Evolutionary conservation across 2,797 vertebrate species (phyloP).

Genomic region (Enteromius unitaeniatus): DNA sequence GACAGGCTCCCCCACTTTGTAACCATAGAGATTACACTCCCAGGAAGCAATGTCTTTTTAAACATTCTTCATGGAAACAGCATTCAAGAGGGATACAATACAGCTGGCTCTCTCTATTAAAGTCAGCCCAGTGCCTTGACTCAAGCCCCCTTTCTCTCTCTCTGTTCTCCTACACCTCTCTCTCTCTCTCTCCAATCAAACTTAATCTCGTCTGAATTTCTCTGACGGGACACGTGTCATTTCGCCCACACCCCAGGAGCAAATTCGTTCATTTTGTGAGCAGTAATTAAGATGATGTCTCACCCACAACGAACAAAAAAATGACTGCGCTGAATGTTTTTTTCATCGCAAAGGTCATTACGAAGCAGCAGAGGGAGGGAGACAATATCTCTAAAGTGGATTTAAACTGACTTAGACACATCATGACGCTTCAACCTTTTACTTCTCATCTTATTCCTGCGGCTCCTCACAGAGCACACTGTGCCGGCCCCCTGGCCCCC

Average conservation of each 20-base stretch:
- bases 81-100: constrained; percentile 66
- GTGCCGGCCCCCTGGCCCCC: constrained; percentile 32
- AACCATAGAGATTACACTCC: constrained; percentile 66
- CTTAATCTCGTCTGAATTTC: constrained; percentile 52
- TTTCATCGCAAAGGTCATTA: constrained; percentile 1
- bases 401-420: constrained; percentile 43
- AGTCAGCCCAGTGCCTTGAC: constrained; percentile 42
- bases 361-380: not conserved
- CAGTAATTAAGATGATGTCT: constrained; percentile 47
- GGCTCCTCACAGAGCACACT: constrained; percentile 42
- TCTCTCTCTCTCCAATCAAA: constrained; percentile 36
- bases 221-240: constrained; percentile 30
- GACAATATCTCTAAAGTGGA: constrained; percentile 49
- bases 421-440: constrained; percentile 47
- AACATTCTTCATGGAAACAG: constrained; percentile 64
- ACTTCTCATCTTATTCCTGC: constrained; percentile 42
- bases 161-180: not conserved
- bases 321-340: not conserved
- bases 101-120: constrained; percentile 60
- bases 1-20: constrained; percentile 59
- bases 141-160: constrained; percentile 34
- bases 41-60: constrained; percentile 68
- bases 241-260: constrained; percentile 16
- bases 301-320: constrained; percentile 18
- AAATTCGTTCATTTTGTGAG: constrained; percentile 55